Evolutionary conservation across 2,113 vertebrate species (phyloP), one percentile per base, ranked within the genome.

Genomic region (Pachycephala philippinensis): DNA sequence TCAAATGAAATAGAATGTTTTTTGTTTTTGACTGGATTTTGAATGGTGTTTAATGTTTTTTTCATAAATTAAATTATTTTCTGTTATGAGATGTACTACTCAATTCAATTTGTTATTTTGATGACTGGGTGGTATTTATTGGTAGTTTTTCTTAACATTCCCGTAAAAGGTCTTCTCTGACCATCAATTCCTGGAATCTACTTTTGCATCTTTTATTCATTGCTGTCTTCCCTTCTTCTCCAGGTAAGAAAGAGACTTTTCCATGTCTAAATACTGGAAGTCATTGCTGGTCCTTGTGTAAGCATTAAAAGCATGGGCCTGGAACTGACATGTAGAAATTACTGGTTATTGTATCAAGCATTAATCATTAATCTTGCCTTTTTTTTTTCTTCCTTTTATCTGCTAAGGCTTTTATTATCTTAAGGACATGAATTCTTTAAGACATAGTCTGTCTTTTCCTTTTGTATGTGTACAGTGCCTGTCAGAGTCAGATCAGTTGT

Each of bases 191-290:
- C 95, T 74, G 92, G 87, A 96, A 95, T 40, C 87, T 75, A 94
- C 37, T 81, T 97, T 50, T 90, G 28, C 50, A 90, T 97, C 33
- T 90, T 94, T 97, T 93, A 97, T 94, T 96, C 87, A 95, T 95
- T 83, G 49, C 24, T 85, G 18, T 63, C 53, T 92, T 88, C 74
- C n/a, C 30, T 81, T 77, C 52, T 80, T 39, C 60, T 80, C 31
- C 54, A 81, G 68, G 60, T 91, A 83, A 70, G 76, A 89, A 59
- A 87, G 16, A 90, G 27, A 77, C 56, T 84, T 94, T 91, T 95
- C 93, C n/a, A 37, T 40, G 54, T 66, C 45, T 75, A 59, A 53
- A 79, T 93, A 85, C 76, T 93, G 71, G 65, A 91, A 97, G 68
- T 92, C 45, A 56, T 93, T 79, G 27, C 39, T 86, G 42, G 35